A percentile compares a stretch with the other conserved stretches of the same genome.
Conservation (phyloP, 2,113 vertebrate genomes). For the Myocastor coypus region DNA sequence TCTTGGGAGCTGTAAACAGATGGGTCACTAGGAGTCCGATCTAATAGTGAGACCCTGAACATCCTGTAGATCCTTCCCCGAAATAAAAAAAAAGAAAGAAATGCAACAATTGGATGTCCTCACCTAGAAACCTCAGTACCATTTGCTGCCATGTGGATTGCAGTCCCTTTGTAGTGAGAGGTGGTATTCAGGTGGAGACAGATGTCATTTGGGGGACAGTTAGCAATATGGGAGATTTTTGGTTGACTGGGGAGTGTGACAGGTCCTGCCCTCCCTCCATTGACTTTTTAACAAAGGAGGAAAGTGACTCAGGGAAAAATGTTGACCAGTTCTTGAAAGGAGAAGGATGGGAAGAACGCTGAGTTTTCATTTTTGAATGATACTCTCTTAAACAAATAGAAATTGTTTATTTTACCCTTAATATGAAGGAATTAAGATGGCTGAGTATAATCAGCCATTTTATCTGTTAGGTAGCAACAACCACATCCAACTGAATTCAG, state of each 20-base stretch:
- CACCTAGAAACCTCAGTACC: not conserved
- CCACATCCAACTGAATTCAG: not conserved
- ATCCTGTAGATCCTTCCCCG: too few relatives aligned
- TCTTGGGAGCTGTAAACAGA: too few relatives aligned
- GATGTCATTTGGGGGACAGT: not conserved
- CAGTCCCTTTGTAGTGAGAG: not conserved
- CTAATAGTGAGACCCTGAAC: too few relatives aligned
- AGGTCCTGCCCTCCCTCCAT: not conserved
- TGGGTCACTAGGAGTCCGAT: too few relatives aligned
- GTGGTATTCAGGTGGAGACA: not conserved
- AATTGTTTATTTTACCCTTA: not conserved
- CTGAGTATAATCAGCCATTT: not conserved
- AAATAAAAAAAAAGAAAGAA: not conserved
- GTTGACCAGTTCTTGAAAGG: not conserved
- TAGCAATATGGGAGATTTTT: not conserved
- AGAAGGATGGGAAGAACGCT: not conserved
- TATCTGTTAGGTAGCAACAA: slow-evolving; percentile 35
- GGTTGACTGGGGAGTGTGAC: not conserved
- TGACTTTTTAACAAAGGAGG: not conserved
- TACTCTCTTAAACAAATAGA: slow-evolving; percentile 22
- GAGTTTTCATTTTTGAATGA: not conserved
- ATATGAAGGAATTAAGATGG: slow-evolving; percentile 44
- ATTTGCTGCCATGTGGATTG: not conserved
- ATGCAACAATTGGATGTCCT: not conserved
- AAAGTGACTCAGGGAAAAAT: not conserved